Evolutionary conservation across 2,113 vertebrate species (phyloP), one percentile per base, ranked within the genome.

Genomic region (Oncorhynchus masou): DNA sequence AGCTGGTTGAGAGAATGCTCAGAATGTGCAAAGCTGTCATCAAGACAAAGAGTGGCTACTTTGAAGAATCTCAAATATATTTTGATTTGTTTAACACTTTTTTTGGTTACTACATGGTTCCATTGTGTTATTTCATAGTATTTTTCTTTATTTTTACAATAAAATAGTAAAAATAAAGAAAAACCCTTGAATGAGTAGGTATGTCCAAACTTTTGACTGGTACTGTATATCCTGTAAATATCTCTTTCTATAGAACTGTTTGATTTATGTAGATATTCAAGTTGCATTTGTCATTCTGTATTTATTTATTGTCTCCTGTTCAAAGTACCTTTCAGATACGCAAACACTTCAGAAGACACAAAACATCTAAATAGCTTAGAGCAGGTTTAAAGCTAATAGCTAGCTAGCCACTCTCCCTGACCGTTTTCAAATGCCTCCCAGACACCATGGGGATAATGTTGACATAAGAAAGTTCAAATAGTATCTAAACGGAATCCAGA

Each of bases 261-360:
- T 49, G 34, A 49, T 70, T 29, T 12, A 73, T n/a, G 54, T 22
- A 49, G 49, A 70, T 70, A 45, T 73, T 31, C 19, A 29, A 34
- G 51, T 19, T 73, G 67, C 15, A 54, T 60, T 76, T 70, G 51
- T 70, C 57, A 64, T 31, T 67, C 60, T 45, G 34, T 74, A 54
- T 68, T 45, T 22, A 62, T 62, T 75, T 83, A 83, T 80, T 68
- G 75, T 83, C 82, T 80, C 64, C 75, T 51, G 29, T 74, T 34
- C 45, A 24, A 62, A 51, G 75, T 72, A 80, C 72, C 79, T 80
- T 69, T 83, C 51, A 80, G 82, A 70, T 73, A 78, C 60, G 19
- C 49, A 39, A 62, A n/a, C 62, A 69, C 57, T 13, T 73, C 8
- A 70, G 72, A 70, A 80, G 82, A 83, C 82, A 71, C 59, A 48